Conservation (phyloP, 2,113 vertebrate species). For the Ptyas mucosa region DNA sequence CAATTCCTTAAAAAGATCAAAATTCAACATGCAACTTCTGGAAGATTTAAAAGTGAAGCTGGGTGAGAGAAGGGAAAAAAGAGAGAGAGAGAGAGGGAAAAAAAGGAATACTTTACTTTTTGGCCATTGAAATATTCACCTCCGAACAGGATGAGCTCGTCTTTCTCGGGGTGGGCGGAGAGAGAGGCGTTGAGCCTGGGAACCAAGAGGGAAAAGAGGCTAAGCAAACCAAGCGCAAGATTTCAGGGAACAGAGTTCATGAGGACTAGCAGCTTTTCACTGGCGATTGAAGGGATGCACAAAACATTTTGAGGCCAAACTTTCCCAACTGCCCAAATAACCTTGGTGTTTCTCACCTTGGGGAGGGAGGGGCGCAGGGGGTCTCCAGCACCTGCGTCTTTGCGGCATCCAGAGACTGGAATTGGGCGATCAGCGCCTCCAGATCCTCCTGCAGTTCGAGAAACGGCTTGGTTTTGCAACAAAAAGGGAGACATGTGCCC, state of each 20-base stretch:
- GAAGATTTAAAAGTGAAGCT: conserved; percentile 13
- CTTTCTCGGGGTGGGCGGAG: conserved; percentile 88
- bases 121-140: conserved; percentile 98
- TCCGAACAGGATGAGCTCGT: conserved; percentile 94
- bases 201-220: background rate
- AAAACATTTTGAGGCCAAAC: background rate
- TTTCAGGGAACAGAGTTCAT: background rate
- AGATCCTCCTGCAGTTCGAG: conserved; percentile 82
- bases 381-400: conserved; percentile 86
- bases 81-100: conserved; percentile 20
- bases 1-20: background rate
- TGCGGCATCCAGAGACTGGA: conserved; percentile 86
- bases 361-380: conserved; percentile 78
- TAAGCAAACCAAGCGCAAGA: background rate
- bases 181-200: conserved; percentile 85
- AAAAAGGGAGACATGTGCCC: background rate
- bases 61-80: background rate
- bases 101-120: conserved; percentile 85
- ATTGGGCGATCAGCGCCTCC: conserved; percentile 91
- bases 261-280: background rate
- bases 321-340: background rate
- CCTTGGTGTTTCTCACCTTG: conserved; percentile 70
- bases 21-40: conserved; percentile 31
- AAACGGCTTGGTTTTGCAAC: background rate
- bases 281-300: background rate